Base-by-base conservation (phyloP, 2,888 invertebrate genomes). In the Eucera pruinosa region DNA sequence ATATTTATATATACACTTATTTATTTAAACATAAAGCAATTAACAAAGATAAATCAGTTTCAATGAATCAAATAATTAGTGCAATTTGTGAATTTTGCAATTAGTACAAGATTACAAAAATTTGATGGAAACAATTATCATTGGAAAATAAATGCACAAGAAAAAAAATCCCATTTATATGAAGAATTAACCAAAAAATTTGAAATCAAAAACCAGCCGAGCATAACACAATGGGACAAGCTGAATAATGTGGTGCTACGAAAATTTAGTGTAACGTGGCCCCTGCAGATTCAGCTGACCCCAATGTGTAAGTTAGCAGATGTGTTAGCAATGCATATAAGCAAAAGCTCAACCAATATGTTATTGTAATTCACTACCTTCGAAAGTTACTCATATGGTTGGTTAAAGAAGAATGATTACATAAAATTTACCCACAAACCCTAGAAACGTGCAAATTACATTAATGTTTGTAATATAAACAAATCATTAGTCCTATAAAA, bases 221-320 rank as follows among this genome's bases (percentile, higher is more conserved):
- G 86, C 78, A 76, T 81, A 60, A 74, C 87, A 80, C 85, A 87
- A 81, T 91, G 93, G 93, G 92, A 92, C 93, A 94, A 95, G 95
- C 95, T 95, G 95, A 95, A 95, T 95, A 94, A 94, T 95, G 95
- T 95, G 95, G 95, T 95, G 95, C 95, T 95, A 95, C 94, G 94
- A 91, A 81, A 82, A 86, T 89, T 82, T 86, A 90, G 84, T 89
- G 75, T 87, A 89, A 93, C 94, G 94, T 93, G 94, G 93, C 93
- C 93, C 93, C 92, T 93, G 93, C 94, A 94, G 92, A 95, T 94
- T 92, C 93, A 94, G 93, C 94, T 93, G 88, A 92, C 88, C 90
- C 89, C 85, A 89, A 85, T 85, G 88, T 86, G 84, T 87, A 77
- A 71, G 72, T 89, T 88, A 87, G 85, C 85, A 84, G 82, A 74